These are phyloP conservation scores for Podarcis cretensis DNA, from an alignment of 2,113 vertebrate species.

Conservation along the genomic window DNA sequence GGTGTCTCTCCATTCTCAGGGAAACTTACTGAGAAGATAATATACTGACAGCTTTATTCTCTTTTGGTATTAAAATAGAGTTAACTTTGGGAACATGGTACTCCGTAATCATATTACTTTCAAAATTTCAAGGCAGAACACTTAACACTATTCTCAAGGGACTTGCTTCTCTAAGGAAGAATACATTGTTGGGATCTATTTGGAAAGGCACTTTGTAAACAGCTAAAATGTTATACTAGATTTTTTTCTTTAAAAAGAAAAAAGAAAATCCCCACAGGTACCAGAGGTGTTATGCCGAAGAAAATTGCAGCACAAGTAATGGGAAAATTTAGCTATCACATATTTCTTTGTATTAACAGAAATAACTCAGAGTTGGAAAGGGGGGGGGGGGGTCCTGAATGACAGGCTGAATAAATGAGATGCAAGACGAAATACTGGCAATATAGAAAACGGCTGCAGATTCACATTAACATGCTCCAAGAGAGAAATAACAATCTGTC, in stretches of 20 bases:
- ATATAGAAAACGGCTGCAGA: background rate
- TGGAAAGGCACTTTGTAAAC: constrained; percentile 34
- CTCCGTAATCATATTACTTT: constrained; percentile 28
- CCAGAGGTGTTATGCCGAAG: constrained; percentile 11
- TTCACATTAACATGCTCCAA: constrained; percentile 21
- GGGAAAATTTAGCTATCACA: constrained; percentile 40
- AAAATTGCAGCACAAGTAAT: constrained; percentile 31
- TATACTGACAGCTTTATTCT: background rate
- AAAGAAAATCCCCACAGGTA: constrained; percentile 27
- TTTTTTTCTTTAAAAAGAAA: background rate
- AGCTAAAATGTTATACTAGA: constrained; percentile 18
- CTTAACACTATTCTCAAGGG: constrained; percentile 24
- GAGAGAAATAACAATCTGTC: constrained; percentile 28
- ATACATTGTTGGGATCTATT: constrained; percentile 32
- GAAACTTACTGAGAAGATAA: background rate
- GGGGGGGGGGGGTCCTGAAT: background rate
- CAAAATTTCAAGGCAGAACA: constrained; percentile 36
- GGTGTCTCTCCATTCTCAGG: background rate
- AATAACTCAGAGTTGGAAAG: constrained; percentile 19
- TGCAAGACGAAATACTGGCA: constrained; percentile 26
- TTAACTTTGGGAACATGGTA: constrained; percentile 22
- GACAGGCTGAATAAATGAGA: constrained; percentile 36
- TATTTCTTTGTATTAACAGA: constrained; percentile 34
- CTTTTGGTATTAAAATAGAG: constrained; percentile 12
- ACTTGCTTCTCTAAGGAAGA: constrained; percentile 12